phyloP scores from a whole-genome alignment of 2,797 vertebrate species.

The Leuciscus waleckii region DNA sequence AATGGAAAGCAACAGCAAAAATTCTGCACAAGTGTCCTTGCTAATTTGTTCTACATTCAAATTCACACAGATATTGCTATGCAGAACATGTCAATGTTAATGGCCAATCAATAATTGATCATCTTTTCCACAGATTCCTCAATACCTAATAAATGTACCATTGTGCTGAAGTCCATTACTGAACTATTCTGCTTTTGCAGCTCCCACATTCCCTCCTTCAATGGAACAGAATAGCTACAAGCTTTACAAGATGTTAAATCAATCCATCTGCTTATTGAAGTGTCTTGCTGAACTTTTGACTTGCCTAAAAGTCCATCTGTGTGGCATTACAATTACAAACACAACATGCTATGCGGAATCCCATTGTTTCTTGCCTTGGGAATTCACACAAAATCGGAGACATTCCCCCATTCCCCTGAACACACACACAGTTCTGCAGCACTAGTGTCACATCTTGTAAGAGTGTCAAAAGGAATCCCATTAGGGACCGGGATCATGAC shows the following conservation, averaged over 20 bases:
- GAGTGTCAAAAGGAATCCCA: conserved; percentile 33
- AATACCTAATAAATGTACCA: background rate
- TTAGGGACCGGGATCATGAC: conserved; percentile 15
- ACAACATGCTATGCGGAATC: conserved; percentile 18
- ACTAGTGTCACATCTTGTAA: conserved; percentile 17
- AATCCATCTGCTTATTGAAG: conserved; percentile 45
- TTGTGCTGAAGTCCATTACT: conserved; percentile 13
- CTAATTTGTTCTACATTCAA: conserved; percentile 47
- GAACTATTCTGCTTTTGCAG: background rate
- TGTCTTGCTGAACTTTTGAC: conserved; percentile 48
- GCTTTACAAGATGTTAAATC: conserved; percentile 63
- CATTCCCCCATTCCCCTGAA: conserved; percentile 4
- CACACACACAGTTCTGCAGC: conserved; percentile 1
- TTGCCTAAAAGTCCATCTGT: conserved; percentile 42
- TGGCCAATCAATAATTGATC: conserved; percentile 17
- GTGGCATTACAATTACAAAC: conserved; percentile 28
- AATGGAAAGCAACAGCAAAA: conserved; percentile 28
- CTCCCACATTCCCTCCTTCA: conserved; percentile 14
- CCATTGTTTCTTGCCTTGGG: conserved; percentile 23
- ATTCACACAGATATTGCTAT: conserved; percentile 30
- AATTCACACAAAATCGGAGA: background rate
- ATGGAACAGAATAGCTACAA: conserved; percentile 15
- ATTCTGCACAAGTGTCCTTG: conserved; percentile 17
- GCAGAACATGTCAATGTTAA: conserved; percentile 25
- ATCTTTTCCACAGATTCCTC: background rate